Evolutionary conservation across 2,797 vertebrate species (phyloP).

Genomic region (Phyllotis vaccarum): DNA sequence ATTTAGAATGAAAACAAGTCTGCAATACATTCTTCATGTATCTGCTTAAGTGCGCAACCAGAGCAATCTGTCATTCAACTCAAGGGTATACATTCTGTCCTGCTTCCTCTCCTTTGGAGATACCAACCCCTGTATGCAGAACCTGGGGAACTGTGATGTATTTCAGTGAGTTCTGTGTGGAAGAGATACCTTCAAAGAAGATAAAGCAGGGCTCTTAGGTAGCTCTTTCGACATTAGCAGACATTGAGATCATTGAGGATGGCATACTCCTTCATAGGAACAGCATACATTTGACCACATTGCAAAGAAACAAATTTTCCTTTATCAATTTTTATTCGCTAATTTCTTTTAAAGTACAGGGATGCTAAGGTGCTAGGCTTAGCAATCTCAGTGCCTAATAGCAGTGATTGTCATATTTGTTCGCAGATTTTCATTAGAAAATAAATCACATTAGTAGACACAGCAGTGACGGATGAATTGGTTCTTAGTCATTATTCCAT

Average conservation of each 20-base stretch:
- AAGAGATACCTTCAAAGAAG: background rate
- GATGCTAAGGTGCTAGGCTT: background rate
- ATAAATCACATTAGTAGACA: background rate
- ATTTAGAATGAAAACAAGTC: background rate
- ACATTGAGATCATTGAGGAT: background rate
- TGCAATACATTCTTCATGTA: background rate
- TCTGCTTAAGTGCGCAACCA: background rate
- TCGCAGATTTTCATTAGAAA: background rate
- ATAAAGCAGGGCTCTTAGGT: background rate
- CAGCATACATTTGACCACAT: background rate
- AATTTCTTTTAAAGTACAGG: background rate
- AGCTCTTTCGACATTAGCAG: background rate
- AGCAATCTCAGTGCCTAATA: background rate
- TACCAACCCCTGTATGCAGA: background rate
- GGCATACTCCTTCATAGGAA: background rate
- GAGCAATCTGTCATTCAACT: background rate
- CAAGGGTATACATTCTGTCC: background rate
- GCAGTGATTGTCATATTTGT: background rate
- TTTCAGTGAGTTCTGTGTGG: background rate
- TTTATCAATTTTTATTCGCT: background rate
- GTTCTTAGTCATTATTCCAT: background rate
- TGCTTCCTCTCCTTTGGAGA: background rate
- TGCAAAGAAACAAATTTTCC: background rate
- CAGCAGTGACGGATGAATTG: background rate
- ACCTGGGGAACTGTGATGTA: background rate